Evolutionary conservation across 2,888 invertebrate species (phyloP), one percentile per base, ranked within the genome.

Genomic region (Ceriagrion tenellum): DNA sequence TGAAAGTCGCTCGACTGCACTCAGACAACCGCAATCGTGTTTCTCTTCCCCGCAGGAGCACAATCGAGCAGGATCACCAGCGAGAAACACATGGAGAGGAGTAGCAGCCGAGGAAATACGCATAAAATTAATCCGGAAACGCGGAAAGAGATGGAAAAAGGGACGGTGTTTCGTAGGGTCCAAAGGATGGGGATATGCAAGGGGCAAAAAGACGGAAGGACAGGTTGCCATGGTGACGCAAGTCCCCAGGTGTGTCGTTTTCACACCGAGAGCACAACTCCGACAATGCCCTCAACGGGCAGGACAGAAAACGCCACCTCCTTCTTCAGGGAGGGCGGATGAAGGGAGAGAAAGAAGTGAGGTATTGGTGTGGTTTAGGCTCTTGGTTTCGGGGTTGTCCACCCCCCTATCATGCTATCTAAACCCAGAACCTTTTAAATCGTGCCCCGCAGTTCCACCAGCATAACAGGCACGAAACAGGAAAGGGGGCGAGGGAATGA

Each of bases 211-310:
- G 59, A 40, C 23, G 30, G 35, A 16, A 74, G 93, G 26, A 35
- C 47, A 74, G 23, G 93, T 93, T 59, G 1, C 69, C 69, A 93
- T 69, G 47, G 74, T 47, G 12, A 91, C 91, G 35, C 89, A 12
- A 88, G 88, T 89, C 30, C 56, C 69, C 93, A 93, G 93, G 93
- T 93, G 93, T 20, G 69, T 93, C 93, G 74, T 93, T 93, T 74
- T 30, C 93, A 47, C 40, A 47, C 59, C 56, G 59, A 30, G 35
- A 40, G 40, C 16, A n/a, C 47, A 47, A 23, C 63, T 26, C 16
- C 8, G 55, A 35, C 47, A 47, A 47, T 47, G 47, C 47, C 2
- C 8, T 47, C 47, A 4, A 47, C 2, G 47, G 47, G 47, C 40
- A 23, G 63, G 23, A 59, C 30, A n/a, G 18, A 18, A 56, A 59